Conservation (phyloP, 2,797 vertebrate genomes). For the Falco rusticolus region DNA sequence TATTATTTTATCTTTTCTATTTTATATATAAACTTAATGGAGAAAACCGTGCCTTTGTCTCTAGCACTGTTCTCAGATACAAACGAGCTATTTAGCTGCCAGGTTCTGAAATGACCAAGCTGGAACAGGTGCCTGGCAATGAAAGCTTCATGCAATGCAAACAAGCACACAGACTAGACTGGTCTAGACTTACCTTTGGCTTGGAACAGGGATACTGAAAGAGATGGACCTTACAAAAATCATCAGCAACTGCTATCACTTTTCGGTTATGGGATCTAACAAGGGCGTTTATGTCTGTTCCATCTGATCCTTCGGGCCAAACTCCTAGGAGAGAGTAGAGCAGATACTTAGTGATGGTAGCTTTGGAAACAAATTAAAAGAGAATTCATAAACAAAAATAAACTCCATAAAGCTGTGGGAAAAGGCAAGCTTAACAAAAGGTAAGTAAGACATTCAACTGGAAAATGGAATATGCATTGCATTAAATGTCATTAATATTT, state of each 20-base stretch:
- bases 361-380: neutral
- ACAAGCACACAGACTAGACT: neutral
- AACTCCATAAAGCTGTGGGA: neutral
- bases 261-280: slow-evolving; percentile 91
- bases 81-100: neutral
- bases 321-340: slow-evolving; percentile 82
- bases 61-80: neutral
- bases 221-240: slow-evolving; percentile 98
- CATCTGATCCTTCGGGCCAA: slow-evolving; percentile 97
- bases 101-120: neutral
- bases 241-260: slow-evolving; percentile 95
- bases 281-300: slow-evolving; percentile 97
- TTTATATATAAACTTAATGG: neutral
- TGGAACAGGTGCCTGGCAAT: neutral
- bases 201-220: slow-evolving; percentile 96
- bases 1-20: neutral
- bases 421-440: neutral
- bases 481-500: neutral
- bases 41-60: neutral
- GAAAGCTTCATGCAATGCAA: neutral
- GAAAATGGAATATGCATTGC: neutral
- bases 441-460: neutral
- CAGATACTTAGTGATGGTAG: neutral
- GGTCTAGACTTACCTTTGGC: slow-evolving; percentile 84
- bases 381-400: neutral